Base-by-base conservation (phyloP, 2,113 vertebrate species). In the Platysternon megacephalum region DNA sequence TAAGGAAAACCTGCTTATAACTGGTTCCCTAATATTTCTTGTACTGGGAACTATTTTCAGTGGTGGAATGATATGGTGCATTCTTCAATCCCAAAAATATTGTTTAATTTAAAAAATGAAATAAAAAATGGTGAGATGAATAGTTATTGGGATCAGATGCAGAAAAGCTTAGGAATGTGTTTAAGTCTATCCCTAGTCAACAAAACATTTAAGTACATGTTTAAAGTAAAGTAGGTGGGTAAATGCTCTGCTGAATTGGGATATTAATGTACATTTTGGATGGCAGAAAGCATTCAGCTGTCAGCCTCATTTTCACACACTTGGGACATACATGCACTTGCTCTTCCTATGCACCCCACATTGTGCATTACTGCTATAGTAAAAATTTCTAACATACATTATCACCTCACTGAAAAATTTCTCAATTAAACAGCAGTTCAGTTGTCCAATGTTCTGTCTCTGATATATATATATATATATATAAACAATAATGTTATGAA, bases 21-120 rank as follows among this genome's bases (percentile, higher is more conserved):
- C 46, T 56, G 22, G 26, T 91, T 94, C 94, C 88, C 90, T 90
- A 87, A 87, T 79, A 86, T 22, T 68, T 86, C 68, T 95, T 96
- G 28, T 12, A 13, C 51, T 92, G 82, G 61, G 78, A 93, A 8
- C 3, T 82, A 6, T 95, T 92, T 96, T 91, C 35, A 29, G 55
- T 87, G 29, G 29, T 89, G 35, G 61, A 92, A 96, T 83, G 39
- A 90, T 22, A 86, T 4, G 85, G 19, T 5, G 14, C 90, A 93
- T 83, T 4, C 2, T 76, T 0, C 6, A 86, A 6, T 90, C 12
- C 79, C 21, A 17, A 87, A 91, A 91, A 84, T 32, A 39, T n/a
- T 72, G 6, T 61, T 93, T 6, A 68, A 35, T 91, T 93, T 82
- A 56, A 90, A 85, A 79, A 44, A 90, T 93, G 93, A 91, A 53